These are phyloP conservation scores for Lasius platythorax DNA, from an alignment of 2,888 invertebrate species.

Conservation along the genomic window DNA sequence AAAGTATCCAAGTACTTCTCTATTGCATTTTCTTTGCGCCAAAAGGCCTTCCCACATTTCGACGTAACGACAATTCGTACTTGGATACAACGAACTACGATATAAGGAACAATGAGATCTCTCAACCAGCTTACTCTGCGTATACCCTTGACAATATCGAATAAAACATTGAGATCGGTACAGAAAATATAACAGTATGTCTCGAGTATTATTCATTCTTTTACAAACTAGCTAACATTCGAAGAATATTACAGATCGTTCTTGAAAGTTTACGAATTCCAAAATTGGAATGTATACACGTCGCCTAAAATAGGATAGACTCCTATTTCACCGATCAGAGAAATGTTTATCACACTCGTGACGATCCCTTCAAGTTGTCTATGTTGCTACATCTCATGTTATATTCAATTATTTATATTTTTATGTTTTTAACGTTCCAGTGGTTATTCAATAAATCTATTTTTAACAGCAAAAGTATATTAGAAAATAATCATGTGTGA, in stretches of 20 bases:
- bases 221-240: constrained; percentile 75
- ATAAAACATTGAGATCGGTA: constrained; percentile 81
- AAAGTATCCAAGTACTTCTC: constrained; percentile 34
- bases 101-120: constrained; percentile 64
- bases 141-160: constrained; percentile 62
- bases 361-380: constrained; percentile 6
- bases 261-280: constrained; percentile 45
- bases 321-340: constrained; percentile 26
- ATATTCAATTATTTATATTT: constrained; percentile 1
- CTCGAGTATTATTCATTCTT: constrained; percentile 77
- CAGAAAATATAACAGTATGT: constrained; percentile 80
- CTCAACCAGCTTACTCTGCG: constrained; percentile 55
- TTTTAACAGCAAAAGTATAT: constrained; percentile 7
- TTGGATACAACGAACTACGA: constrained; percentile 55
- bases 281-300: constrained; percentile 66
- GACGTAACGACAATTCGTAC: neutral
- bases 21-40: neutral
- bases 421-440: neutral
- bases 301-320: constrained; percentile 45
- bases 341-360: constrained; percentile 31
- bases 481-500: constrained; percentile 19
- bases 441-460: neutral
- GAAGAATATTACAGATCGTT: constrained; percentile 69
- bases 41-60: neutral
- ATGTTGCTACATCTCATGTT: neutral